A percentile compares a stretch with the other conserved stretches of the same genome.
phyloP scores from a whole-genome alignment of 2,113 vertebrate species.

The Penelope pileata region DNA sequence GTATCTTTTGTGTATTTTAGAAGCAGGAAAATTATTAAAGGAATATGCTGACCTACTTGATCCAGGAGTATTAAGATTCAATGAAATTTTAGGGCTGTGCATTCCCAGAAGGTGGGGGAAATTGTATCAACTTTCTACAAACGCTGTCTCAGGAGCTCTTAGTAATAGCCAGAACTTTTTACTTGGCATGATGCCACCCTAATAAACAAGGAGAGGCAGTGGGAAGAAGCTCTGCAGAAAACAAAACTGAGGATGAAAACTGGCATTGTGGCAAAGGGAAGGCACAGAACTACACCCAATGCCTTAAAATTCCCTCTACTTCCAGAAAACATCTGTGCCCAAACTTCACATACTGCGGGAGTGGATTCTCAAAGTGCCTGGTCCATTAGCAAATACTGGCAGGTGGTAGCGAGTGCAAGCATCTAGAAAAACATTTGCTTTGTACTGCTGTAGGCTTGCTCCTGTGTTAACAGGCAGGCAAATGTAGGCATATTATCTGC shows the following conservation, averaged over 20 bases:
- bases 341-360: background rate
- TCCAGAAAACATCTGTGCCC: background rate
- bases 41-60: constrained; percentile 33
- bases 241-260: background rate
- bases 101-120: background rate
- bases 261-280: background rate
- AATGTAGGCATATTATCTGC: background rate
- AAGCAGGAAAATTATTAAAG: background rate
- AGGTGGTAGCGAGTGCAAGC: background rate
- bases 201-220: constrained; percentile 7
- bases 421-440: background rate
- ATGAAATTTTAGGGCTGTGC: constrained; percentile 13
- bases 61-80: constrained; percentile 12
- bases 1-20: background rate
- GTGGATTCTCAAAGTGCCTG: background rate
- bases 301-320: background rate
- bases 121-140: constrained; percentile 30
- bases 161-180: constrained; percentile 14
- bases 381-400: background rate
- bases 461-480: background rate
- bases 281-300: background rate
- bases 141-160: constrained; percentile 21
- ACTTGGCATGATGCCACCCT: background rate
- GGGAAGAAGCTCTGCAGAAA: background rate
- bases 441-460: background rate